These are phyloP conservation scores for Botia almorhae DNA, from an alignment of 2,797 vertebrate species.

Conservation along the genomic window DNA sequence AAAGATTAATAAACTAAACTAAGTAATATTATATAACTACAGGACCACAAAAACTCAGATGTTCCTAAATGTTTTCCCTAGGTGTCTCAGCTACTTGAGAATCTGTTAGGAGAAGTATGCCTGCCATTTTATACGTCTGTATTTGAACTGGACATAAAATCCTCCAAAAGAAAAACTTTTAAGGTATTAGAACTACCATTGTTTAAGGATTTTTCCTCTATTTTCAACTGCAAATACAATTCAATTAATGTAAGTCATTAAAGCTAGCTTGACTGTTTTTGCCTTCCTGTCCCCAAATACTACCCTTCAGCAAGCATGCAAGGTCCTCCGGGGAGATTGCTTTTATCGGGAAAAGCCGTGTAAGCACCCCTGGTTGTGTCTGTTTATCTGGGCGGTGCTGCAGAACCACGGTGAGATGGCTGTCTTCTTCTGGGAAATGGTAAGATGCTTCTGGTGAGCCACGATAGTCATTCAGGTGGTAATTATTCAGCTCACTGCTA, in stretches of 20 bases:
- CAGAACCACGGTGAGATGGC: constrained; percentile 89
- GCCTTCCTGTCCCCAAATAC: background rate
- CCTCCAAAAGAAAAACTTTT: constrained; percentile 69
- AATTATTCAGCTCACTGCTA: background rate
- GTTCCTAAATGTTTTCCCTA: constrained; percentile 48
- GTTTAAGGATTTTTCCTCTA: background rate
- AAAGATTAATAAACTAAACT: too few relatives aligned
- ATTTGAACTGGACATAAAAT: constrained; percentile 58
- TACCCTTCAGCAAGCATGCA: constrained; percentile 57
- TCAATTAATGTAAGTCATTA: background rate
- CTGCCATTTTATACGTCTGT: constrained; percentile 76
- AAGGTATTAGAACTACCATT: constrained; percentile 65
- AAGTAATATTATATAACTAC: too few relatives aligned
- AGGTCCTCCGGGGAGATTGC: constrained; percentile 64
- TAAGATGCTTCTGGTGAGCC: constrained; percentile 61
- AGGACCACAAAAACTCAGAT: background rate
- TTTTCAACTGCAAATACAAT: background rate
- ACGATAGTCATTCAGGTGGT: background rate
- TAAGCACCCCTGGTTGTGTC: constrained; percentile 81
- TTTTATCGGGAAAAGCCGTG: constrained; percentile 63
- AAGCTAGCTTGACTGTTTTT: background rate
- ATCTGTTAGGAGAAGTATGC: constrained; percentile 84
- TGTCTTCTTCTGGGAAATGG: constrained; percentile 92
- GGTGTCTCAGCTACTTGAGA: constrained; percentile 80
- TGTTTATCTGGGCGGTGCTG: constrained; percentile 89